Evolutionary conservation across 2,888 invertebrate genomes (phyloP).

Genomic region (Acanthococcus lagerstroemiae): DNA sequence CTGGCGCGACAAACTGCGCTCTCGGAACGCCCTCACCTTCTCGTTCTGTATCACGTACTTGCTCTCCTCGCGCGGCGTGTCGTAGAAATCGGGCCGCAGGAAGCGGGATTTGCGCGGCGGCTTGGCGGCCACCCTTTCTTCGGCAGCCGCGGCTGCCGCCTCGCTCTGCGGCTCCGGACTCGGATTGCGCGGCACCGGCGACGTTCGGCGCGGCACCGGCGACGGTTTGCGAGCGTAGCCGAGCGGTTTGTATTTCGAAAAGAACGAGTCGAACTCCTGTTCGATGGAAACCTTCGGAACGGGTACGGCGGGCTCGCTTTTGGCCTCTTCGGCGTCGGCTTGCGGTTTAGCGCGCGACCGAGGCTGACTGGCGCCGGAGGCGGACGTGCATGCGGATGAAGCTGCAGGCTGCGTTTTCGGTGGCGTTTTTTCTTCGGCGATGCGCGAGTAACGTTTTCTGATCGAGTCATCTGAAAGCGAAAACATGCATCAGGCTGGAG

Average conservation of each 20-base stretch:
- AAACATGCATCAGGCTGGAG: too few species aligned
- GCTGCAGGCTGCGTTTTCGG: background rate
- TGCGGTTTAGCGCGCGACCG: background rate
- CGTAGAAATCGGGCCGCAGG: conserved; percentile 67
- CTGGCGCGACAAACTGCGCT: conserved; percentile 22
- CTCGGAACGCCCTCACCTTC: conserved; percentile 16
- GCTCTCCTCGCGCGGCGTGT: conserved; percentile 57
- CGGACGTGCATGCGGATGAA: too few species aligned
- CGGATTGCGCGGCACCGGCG: background rate
- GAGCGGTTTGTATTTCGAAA: background rate
- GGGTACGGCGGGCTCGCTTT: background rate
- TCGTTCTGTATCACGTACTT: conserved; percentile 48
- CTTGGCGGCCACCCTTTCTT: conserved; percentile 1
- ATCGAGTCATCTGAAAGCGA: conserved; percentile 12
- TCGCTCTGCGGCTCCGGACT: background rate
- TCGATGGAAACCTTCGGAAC: conserved; percentile 10
- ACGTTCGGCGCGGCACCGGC: background rate
- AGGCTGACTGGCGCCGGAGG: background rate
- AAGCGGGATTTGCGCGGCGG: conserved; percentile 55
- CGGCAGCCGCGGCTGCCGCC: background rate
- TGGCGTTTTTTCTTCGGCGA: conserved; percentile 1
- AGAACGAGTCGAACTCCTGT: conserved; percentile 20
- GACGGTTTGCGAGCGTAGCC: background rate
- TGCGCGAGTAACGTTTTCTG: conserved; percentile 13
- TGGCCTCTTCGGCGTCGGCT: background rate